Base-by-base conservation (phyloP, 2,888 invertebrate genomes). In the Mechanitis messenoides region DNA sequence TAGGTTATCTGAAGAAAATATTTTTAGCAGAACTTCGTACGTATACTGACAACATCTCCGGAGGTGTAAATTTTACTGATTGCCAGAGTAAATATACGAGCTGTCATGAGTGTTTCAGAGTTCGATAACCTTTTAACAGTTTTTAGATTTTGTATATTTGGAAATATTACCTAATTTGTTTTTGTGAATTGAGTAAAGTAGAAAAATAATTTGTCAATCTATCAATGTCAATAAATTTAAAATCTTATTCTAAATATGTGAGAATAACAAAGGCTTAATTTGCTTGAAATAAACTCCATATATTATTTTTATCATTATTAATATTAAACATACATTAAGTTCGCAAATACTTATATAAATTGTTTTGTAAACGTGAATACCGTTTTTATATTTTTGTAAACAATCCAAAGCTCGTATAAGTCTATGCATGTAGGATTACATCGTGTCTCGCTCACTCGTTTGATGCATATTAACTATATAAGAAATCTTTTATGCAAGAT, bases 41-140 rank as follows among this genome's bases (percentile, higher is more conserved):
- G 66, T 65, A 61, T 72, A 76, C 77, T 76, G 79, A 76, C 75
- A 79, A 80, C 76, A 75, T 68, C 71, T 64, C 46, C 53, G 62
- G 62, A 68, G 78, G 85, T 86, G 87, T 82, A 81, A 85, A 85
- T 85, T 83, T 78, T 76, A 79, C 78, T 81, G 79, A 84, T 86
- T 83, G 77, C 75, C 66, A 74, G 74, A 78, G 80, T 79, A 84
- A 83, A 86, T 78, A 83, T 70, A 74, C 75, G 69, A 71, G 74
- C 72, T 77, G 67, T 76, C 74, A 76, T 74, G 72, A 74, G 72
- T 78, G 72, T 74, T 74, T 61, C 67, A 70, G 69, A 79, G 85
- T 80, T 85, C 83, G 74, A 77, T 78, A 77, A 84, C 84, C 84
- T 73, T 66, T 69, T 71, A 71, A 70, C 74, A 70, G 67, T 68